Percentiles rank a stretch among this genome's conserved stretches.
Evolutionary conservation across 92 coral and sea anemone species (phyloP).

Genomic region (Scolanthus callimorphus): DNA sequence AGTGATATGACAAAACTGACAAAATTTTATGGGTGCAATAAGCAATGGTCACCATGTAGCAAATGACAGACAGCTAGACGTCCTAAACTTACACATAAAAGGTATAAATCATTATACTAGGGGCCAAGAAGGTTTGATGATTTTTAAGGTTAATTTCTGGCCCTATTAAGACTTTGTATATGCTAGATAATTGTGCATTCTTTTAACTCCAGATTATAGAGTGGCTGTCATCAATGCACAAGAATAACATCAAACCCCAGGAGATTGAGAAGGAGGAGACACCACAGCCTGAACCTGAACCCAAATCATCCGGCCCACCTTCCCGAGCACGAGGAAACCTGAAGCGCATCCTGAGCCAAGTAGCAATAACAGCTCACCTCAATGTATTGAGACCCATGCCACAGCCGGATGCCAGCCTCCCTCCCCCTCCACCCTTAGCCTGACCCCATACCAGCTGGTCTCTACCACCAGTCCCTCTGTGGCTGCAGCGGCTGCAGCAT

Average conservation of each 20-base stretch:
- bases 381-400: conserved; percentile 75
- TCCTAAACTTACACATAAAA: too few relatives aligned
- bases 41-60: too few relatives aligned
- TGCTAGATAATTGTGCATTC: too few relatives aligned
- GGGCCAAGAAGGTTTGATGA: too few relatives aligned
- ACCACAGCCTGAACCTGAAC: conserved; percentile 32
- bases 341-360: conserved; percentile 77
- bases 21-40: too few relatives aligned
- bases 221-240: conserved; percentile 89
- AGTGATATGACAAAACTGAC: too few relatives aligned
- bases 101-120: too few relatives aligned
- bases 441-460: conserved; percentile 91
- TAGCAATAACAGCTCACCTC: conserved; percentile 84
- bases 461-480: conserved; percentile 87
- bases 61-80: too few relatives aligned
- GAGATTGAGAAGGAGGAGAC: conserved; percentile 57
- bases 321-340: conserved; percentile 66
- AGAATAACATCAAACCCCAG: conserved; percentile 63
- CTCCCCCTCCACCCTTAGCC: conserved; percentile 98
- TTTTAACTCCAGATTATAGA: conserved; percentile 59
- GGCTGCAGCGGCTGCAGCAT: conserved; percentile 97
- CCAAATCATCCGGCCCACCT: conserved; percentile 45
- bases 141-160: too few relatives aligned
- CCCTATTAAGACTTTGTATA: too few relatives aligned
- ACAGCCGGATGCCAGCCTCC: conserved; percentile 66